Evolutionary conservation across 2,797 vertebrate species (phyloP).

Genomic region (Micrastur ruficollis): DNA sequence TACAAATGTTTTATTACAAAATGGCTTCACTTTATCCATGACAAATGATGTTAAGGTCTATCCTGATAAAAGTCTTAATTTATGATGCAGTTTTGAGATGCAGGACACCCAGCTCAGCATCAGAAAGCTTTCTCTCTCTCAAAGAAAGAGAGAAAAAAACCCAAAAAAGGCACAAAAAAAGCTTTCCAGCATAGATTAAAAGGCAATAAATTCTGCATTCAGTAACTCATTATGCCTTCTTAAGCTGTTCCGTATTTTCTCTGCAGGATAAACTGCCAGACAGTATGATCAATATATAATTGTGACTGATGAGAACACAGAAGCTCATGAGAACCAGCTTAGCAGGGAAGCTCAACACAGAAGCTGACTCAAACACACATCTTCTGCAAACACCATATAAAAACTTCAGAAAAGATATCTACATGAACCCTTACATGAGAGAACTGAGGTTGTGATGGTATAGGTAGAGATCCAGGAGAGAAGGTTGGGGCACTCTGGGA

Average conservation of each 20-base stretch:
- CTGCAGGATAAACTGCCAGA: neutral
- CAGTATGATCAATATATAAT: neutral
- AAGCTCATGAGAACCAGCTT: neutral
- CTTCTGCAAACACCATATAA: neutral
- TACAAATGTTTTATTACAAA: neutral
- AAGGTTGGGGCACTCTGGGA: conserved; percentile 81
- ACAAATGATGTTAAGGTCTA: neutral
- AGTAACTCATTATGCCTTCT: neutral
- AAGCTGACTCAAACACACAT: neutral
- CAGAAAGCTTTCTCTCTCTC: neutral
- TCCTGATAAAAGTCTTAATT: neutral
- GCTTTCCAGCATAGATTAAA: neutral
- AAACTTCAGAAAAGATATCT: neutral
- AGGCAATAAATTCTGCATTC: neutral
- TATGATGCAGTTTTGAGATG: neutral
- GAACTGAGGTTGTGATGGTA: conserved; percentile 91
- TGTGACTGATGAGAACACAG: neutral
- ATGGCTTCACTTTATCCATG: neutral
- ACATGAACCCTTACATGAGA: conserved; percentile 84
- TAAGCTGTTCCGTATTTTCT: neutral
- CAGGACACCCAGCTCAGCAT: neutral
- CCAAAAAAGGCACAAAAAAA: neutral
- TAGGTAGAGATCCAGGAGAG: conserved; percentile 74
- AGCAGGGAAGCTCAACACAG: neutral
- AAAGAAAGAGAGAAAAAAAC: neutral